Evolutionary conservation across 2,797 vertebrate species (phyloP).

Genomic region (Catostomus latipinnis): DNA sequence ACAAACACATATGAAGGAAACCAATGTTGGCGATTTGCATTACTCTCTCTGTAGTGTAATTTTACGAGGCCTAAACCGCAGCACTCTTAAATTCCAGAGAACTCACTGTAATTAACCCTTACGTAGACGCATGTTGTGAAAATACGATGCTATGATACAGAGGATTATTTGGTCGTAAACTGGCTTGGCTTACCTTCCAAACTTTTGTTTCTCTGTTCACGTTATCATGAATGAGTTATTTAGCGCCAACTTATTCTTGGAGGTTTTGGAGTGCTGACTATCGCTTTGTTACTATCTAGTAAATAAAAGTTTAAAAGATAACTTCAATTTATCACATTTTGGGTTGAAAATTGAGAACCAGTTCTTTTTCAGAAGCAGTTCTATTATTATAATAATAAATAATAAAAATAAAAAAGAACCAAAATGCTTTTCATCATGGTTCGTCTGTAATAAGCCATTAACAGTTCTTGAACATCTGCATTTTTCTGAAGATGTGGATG

Average conservation of each 20-base stretch:
- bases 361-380: no score
- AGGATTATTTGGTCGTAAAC: neutral
- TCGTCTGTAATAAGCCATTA: no score
- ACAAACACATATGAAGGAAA: conserved; percentile 12
- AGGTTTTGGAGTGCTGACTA: neutral
- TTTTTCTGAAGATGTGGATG: no score
- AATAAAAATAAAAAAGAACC: no score
- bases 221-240: neutral
- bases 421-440: no score
- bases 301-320: neutral
- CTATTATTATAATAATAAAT: no score
- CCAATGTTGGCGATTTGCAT: neutral
- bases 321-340: neutral
- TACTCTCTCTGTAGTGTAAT: neutral
- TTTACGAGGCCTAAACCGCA: conserved; percentile 5
- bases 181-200: neutral
- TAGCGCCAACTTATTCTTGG: neutral
- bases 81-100: neutral
- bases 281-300: neutral
- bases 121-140: neutral
- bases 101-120: neutral
- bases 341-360: no score
- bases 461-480: no score
- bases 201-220: neutral
- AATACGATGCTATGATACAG: neutral